Base-by-base conservation (phyloP, 2,888 invertebrate genomes). In the Chymomyza fuscimana region DNA sequence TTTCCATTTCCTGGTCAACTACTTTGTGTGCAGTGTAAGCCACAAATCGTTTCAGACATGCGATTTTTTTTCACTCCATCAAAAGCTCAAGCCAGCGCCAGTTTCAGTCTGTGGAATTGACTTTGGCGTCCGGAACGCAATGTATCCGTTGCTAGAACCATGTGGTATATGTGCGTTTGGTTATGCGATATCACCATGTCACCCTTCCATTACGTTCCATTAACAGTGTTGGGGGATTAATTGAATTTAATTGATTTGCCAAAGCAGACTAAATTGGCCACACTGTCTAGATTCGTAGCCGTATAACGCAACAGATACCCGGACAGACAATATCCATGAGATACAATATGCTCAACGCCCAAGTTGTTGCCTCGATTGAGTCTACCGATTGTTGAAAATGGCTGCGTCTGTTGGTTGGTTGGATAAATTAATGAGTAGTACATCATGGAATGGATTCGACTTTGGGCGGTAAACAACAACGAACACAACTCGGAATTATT, bases 231-330 rank as follows among this genome's bases (percentile, higher is more conserved):
- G 91, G 89, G 91, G 90, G 87, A 91, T 91, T 91, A 91, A 91
- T 91, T 91, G 91, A 90, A 91, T 92, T 91, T 91, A 91, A 91
- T 91, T 91, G 91, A 92, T 91, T 91, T 91, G 91, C 91, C 90
- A 91, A 91, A 92, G 90, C 91, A 91, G 90, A 88, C 89, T 88
- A 91, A 91, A 91, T 91, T 91, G 91, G 90, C 91, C 91, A 88
- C 88, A 87, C 84, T 89, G 90, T 90, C 88, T 90, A 89, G 90
- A 91, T 90, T 90, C 84, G 82, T 72, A 74, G 74, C 83, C 83
- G 40, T 46, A 73, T 70, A 73, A 76, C 72, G 75, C 83, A 76
- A 79, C 77, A 78, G 80, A 80, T 74, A 79, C 80, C 67, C 61
- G 72, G 63, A 67, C 50, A 77, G 61, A 25, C 58, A 58, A 54